Conservation (phyloP, 1,140 invertebrate genomes). For the Drosophila arawakana region DNA sequence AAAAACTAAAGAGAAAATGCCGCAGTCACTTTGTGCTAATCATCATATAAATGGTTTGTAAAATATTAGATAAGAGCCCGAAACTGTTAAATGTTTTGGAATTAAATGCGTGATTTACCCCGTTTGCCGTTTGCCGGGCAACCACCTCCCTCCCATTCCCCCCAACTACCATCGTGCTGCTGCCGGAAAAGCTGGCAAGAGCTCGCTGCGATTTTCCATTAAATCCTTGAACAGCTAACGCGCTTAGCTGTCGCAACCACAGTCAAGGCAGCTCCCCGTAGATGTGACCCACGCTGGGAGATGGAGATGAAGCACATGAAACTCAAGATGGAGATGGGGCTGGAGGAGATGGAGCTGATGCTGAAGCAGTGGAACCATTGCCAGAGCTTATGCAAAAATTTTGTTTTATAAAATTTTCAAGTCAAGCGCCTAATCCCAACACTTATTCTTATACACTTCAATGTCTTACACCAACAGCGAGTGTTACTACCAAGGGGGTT, state of each 20-base stretch:
- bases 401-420: conserved; percentile 84
- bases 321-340: neutral
- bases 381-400: conserved; percentile 82
- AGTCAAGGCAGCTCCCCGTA: conserved; percentile 36
- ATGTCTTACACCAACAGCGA: conserved; percentile 70
- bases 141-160: conserved; percentile 12
- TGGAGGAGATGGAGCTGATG: neutral
- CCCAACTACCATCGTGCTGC: too few relatives aligned
- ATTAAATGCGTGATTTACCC: conserved; percentile 83
- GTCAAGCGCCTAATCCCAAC: conserved; percentile 82
- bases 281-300: neutral
- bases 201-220: conserved; percentile 71
- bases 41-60: conserved; percentile 83
- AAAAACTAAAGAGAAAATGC: conserved; percentile 16
- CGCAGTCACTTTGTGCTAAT: conserved; percentile 69
- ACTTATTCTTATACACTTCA: conserved; percentile 83
- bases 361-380: conserved; percentile 26
- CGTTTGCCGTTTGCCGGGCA: conserved; percentile 50
- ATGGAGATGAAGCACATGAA: neutral
- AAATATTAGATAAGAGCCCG: conserved; percentile 81
- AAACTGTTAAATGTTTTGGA: conserved; percentile 82
- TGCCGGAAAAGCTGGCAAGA: conserved; percentile 33
- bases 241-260: conserved; percentile 74
- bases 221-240: conserved; percentile 81
- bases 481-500: conserved; percentile 4